These are phyloP conservation scores for Siniperca undulata DNA, from an alignment of 2,797 vertebrate genomes.

Conservation along the genomic window DNA sequence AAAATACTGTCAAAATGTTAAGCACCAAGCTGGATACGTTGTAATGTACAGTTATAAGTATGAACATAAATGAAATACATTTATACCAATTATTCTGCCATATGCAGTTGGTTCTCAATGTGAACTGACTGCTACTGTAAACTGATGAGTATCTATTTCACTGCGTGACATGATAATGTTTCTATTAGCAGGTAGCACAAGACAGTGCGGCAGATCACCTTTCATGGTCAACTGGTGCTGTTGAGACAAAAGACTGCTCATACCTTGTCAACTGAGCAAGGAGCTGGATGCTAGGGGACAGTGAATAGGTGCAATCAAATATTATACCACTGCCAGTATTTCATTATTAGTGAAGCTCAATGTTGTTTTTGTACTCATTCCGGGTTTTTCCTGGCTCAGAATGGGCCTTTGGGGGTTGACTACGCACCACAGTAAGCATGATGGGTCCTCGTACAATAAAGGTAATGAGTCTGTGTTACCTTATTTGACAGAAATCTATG, in stretches of 20 bases:
- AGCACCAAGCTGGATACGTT: background rate
- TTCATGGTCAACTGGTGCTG: constrained; percentile 15
- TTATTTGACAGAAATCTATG: no score
- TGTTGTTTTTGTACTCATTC: no score
- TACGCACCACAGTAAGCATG: no score
- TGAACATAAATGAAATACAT: background rate
- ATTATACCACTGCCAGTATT: constrained; percentile 1
- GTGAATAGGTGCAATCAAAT: constrained; percentile 19
- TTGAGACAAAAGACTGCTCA: constrained; percentile 5
- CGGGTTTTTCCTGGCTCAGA: no score
- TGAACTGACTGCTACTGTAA: background rate
- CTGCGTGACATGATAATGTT: background rate
- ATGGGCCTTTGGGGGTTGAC: no score
- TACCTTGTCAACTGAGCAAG: background rate
- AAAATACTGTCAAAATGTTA: background rate
- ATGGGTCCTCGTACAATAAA: no score
- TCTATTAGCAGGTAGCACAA: constrained; percentile 11
- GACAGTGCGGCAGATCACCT: constrained; percentile 10
- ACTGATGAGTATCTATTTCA: constrained; percentile 8
- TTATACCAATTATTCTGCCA: background rate
- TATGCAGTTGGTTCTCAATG: background rate
- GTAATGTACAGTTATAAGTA: background rate
- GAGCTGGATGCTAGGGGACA: constrained; percentile 1
- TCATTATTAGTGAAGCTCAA: no score
- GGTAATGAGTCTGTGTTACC: no score